Base-by-base conservation (phyloP, 2,888 invertebrate species). In the Pedicia rivosa region DNA sequence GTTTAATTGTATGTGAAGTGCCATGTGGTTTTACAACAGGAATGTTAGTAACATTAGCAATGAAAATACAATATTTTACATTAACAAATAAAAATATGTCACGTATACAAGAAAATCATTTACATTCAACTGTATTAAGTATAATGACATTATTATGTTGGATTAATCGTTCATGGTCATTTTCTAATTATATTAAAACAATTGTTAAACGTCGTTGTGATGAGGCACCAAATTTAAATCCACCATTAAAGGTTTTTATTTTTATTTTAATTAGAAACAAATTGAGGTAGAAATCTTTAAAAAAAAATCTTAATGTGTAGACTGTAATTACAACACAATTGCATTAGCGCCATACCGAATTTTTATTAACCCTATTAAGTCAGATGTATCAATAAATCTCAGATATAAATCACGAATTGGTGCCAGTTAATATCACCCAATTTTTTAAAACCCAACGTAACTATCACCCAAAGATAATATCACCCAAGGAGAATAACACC, bases 181-280 rank as follows among this genome's bases (percentile, higher is more conserved):
- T 75, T 36, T 70, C 72, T 40, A 55, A 61, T 2, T 74, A 74
- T 43, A 64, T 75, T 0, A 66, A 67, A 40, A 64, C 63, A 36
- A 65, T 75, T 14, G 59, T 74, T 40, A 59, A 66, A 24, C 55
- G 65, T 25, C 59, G 75, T 20, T 70, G 72, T 0, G 65, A 67
- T 37, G 67, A 67, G 52, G 73, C 75, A 0, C 74, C 75, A 0
- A 71, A 74, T 46, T 51, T 75, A 5, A 74, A 74, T 51, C 75
- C 75, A 0, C 74, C 74, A 0, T 45, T 75, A 24, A 61, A 63
- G 46, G 53, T 61, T n/a, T n/a, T n/a, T n/a, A n/a, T n/a, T n/a
- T n/a, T n/a, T n/a, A n/a, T n/a, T n/a, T n/a, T n/a, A n/a, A n/a
- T n/a, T n/a, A n/a, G n/a, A n/a, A n/a, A n/a, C n/a, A n/a, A n/a